Evolutionary conservation across 2,888 invertebrate genomes (phyloP).

Genomic region (Amphimallon solstitiale): DNA sequence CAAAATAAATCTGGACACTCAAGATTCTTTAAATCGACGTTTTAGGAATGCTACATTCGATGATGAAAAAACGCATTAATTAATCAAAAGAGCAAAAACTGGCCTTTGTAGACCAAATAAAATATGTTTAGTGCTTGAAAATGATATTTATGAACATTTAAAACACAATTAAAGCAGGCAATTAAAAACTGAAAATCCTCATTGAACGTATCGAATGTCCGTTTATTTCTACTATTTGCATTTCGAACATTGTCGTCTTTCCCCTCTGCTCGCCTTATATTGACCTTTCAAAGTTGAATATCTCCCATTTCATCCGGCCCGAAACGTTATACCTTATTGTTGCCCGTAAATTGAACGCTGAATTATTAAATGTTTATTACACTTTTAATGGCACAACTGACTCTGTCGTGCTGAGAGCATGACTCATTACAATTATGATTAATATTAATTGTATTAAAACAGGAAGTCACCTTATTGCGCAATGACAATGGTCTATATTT

Average conservation of each 20-base stretch:
- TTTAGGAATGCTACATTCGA: no score
- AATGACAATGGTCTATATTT: constrained; percentile 15
- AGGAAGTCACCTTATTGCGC: constrained; percentile 8
- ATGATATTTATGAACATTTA: no score
- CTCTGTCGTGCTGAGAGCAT: not conserved
- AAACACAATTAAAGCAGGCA: no score
- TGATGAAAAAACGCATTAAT: no score
- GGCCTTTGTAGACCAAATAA: no score
- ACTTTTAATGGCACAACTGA: constrained; percentile 25
- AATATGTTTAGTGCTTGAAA: not conserved
- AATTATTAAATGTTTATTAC: constrained; percentile 31
- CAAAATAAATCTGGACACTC: no score
- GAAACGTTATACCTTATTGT: constrained; percentile 7
- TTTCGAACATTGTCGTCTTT: not conserved
- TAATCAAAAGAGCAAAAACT: no score
- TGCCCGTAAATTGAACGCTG: constrained; percentile 20
- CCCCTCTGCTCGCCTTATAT: not conserved
- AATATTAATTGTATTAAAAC: constrained; percentile 30
- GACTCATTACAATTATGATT: constrained; percentile 21
- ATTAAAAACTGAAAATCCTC: no score
- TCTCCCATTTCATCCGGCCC: not conserved
- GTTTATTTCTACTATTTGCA: constrained; percentile 1
- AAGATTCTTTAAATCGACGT: no score
- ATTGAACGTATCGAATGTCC: not conserved
- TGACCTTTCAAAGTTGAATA: constrained; percentile 7